Percentiles rank a stretch among this genome's conserved stretches.
Evolutionary conservation across 2,797 vertebrate species (phyloP).

Genomic region (Rhincodon typus): DNA sequence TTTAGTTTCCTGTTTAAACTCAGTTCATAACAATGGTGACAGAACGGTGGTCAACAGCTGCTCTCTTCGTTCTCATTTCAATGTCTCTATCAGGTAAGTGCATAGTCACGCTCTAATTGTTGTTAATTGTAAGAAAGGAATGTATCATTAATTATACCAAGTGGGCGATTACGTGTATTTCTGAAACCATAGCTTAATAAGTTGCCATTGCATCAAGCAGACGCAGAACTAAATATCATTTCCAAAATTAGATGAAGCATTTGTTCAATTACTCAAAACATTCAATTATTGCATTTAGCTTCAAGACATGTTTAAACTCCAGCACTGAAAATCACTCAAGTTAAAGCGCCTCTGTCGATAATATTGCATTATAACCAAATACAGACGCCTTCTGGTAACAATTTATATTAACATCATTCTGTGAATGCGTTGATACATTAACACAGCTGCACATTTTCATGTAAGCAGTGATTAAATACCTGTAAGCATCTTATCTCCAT

Average conservation of each 20-base stretch:
- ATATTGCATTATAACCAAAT: not conserved
- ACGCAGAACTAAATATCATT: not conserved
- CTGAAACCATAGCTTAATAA: not conserved
- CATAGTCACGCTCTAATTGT: not conserved
- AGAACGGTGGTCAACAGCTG: not conserved
- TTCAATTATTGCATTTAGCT: not conserved
- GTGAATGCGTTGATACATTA: not conserved
- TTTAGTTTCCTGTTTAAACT: not conserved
- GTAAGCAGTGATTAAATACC: not conserved
- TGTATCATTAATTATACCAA: not conserved
- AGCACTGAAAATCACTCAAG: not conserved
- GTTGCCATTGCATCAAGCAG: not conserved
- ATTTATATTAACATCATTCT: not conserved
- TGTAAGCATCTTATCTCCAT: not conserved
- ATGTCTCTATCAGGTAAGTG: not conserved
- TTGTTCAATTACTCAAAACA: not conserved
- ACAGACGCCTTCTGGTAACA: not conserved
- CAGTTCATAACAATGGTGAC: not conserved
- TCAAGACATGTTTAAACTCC: not conserved
- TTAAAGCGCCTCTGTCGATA: too few relatives aligned
- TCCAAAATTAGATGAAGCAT: not conserved
- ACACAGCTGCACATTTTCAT: not conserved
- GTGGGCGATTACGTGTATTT: not conserved
- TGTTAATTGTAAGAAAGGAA: not conserved
- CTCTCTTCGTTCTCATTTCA: not conserved